A percentile compares a stretch with the other conserved stretches of the same genome.
phyloP scores from a whole-genome alignment of 2,888 invertebrate species.

The Machimus atricapillus region DNA sequence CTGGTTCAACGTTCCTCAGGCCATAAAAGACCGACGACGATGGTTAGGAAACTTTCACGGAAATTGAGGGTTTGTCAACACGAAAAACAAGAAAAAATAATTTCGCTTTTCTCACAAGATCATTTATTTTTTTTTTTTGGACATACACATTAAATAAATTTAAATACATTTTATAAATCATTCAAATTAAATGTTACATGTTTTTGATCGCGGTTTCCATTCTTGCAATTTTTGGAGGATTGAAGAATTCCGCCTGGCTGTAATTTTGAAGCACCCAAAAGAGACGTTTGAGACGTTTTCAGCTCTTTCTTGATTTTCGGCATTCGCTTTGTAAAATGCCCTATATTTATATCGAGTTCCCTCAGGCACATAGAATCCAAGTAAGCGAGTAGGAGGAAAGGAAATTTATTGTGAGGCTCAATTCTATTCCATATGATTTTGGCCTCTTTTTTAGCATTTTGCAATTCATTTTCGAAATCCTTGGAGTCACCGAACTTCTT shows the following conservation, averaged over 20 bases:
- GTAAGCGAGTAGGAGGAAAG: constrained; percentile 40
- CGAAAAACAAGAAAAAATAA: not conserved
- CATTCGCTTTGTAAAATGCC: not conserved
- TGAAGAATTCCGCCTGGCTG: not conserved
- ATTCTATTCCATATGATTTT: constrained; percentile 36
- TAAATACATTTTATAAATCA: not conserved
- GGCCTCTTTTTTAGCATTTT: constrained; percentile 18
- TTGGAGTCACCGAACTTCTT: not conserved
- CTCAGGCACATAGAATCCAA: constrained; percentile 21
- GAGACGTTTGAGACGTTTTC: not conserved
- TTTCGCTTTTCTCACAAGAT: not conserved
- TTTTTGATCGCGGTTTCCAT: not conserved
- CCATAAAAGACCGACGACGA: not conserved
- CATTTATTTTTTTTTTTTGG: too few species aligned
- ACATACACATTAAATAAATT: too few species aligned
- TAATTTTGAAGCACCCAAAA: not conserved
- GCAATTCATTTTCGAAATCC: not conserved
- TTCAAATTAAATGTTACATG: not conserved
- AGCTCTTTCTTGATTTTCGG: not conserved
- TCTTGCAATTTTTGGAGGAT: not conserved
- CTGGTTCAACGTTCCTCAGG: not conserved
- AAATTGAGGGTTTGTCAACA: not conserved
- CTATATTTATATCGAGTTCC: constrained; percentile 23
- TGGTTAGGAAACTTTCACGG: not conserved
- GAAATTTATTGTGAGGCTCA: constrained; percentile 34